Evolutionary conservation across 2,888 invertebrate species (phyloP).

Genomic region (Agonopterix alstromeriana): DNA sequence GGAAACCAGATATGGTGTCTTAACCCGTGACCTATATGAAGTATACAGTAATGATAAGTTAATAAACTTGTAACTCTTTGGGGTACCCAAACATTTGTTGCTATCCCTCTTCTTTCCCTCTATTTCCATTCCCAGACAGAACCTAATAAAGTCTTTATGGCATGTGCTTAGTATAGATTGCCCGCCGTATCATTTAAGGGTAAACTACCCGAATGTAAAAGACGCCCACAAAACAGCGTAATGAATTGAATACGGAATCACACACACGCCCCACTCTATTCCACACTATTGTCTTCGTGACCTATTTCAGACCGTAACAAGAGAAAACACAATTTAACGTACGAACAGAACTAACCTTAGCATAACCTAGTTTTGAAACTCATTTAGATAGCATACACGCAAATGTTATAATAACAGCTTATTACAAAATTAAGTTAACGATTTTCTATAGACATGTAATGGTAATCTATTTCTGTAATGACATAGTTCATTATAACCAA

Average conservation of each 20-base stretch:
- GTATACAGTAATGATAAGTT: too few relatives aligned
- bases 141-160: conserved; percentile 1
- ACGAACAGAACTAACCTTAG: conserved; percentile 14
- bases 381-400: conserved; percentile 6
- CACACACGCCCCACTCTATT: conserved; percentile 21
- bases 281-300: conserved; percentile 51
- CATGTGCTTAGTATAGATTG: conserved; percentile 7
- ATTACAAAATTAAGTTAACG: conserved; percentile 4
- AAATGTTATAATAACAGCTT: conserved; percentile 1
- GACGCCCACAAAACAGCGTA: conserved; percentile 28
- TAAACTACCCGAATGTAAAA: conserved; percentile 24
- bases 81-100: too few relatives aligned
- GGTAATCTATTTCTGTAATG: too few relatives aligned
- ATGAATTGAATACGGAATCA: conserved; percentile 46
- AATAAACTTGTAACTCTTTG: too few relatives aligned
- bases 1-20: too few relatives aligned
- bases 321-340: conserved; percentile 27
- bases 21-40: too few relatives aligned
- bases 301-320: conserved; percentile 47
- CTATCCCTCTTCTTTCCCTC: too few relatives aligned
- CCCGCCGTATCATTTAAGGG: conserved; percentile 5
- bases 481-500: too few relatives aligned
- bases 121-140: too few relatives aligned
- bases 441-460: not conserved
- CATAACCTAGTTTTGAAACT: conserved; percentile 6